These are phyloP conservation scores for Phoenicopterus ruber DNA, from an alignment of 2,113 vertebrate species.

Conservation along the genomic window DNA sequence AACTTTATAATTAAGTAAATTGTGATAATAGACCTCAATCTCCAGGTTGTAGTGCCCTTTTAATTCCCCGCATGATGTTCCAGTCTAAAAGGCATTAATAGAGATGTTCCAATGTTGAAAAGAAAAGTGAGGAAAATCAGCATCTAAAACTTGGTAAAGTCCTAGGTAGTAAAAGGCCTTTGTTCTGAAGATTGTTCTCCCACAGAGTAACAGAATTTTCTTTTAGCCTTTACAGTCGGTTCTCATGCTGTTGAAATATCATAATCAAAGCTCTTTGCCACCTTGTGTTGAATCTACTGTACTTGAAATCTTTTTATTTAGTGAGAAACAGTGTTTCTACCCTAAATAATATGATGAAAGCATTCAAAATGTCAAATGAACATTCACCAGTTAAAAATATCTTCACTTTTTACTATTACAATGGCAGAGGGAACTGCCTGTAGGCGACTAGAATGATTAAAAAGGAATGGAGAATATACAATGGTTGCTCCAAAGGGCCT, in stretches of 20 bases:
- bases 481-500: constrained; percentile 37
- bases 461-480: constrained; percentile 45
- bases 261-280: constrained; percentile 79
- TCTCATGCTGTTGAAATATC: constrained; percentile 73
- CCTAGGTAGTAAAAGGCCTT: constrained; percentile 77
- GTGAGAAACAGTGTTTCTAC: constrained; percentile 70
- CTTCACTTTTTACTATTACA: constrained; percentile 55
- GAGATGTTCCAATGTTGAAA: constrained; percentile 71
- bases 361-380: constrained; percentile 72
- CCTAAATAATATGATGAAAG: constrained; percentile 77
- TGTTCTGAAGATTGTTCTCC: constrained; percentile 76
- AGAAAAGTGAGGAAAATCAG: constrained; percentile 75
- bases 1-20: constrained; percentile 73
- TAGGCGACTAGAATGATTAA: constrained; percentile 73
- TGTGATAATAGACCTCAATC: constrained; percentile 62
- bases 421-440: constrained; percentile 52
- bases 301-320: constrained; percentile 75
- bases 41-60: constrained; percentile 59
- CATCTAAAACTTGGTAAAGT: constrained; percentile 75
- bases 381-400: constrained; percentile 72
- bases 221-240: constrained; percentile 74
- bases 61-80: constrained; percentile 65
- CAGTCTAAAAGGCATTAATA: constrained; percentile 71
- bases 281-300: constrained; percentile 72
- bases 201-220: constrained; percentile 76